These are phyloP conservation scores for Erethizon dorsatum DNA, from an alignment of 2,797 vertebrate species.

Conservation along the genomic window DNA sequence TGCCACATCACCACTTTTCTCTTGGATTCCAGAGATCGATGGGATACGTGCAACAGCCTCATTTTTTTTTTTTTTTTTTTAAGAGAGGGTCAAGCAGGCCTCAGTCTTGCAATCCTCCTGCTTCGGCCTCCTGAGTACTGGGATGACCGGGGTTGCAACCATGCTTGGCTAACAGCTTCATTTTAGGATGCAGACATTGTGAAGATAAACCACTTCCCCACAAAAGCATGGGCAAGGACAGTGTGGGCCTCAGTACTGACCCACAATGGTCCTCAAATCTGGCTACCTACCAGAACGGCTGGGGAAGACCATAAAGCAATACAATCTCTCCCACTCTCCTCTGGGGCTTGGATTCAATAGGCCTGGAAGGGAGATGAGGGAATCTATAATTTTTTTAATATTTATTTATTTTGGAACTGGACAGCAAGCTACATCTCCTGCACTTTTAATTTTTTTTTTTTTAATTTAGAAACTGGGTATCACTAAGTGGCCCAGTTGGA, in stretches of 20 bases:
- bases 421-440: no score
- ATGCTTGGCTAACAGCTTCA: no score
- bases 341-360: background rate
- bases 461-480: no score
- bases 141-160: no score
- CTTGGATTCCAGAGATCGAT: background rate
- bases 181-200: slow-evolving; percentile 10
- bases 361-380: background rate
- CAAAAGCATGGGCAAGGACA: background rate
- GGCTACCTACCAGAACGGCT: slow-evolving; percentile 12
- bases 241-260: background rate
- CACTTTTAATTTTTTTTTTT: no score
- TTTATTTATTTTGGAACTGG: no score
- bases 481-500: background rate
- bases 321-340: background rate
- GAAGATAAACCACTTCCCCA: slow-evolving; percentile 19
- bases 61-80: no score
- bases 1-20: no score
- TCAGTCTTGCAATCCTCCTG: no score
- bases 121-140: no score
- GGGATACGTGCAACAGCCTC: background rate
- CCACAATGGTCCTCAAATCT: background rate
- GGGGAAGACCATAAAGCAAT: slow-evolving; percentile 16
- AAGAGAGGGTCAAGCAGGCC: no score
- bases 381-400: background rate